These are phyloP conservation scores for Drosophila willistoni DNA, from an alignment of 1,140 invertebrate species.

Conservation along the genomic window DNA sequence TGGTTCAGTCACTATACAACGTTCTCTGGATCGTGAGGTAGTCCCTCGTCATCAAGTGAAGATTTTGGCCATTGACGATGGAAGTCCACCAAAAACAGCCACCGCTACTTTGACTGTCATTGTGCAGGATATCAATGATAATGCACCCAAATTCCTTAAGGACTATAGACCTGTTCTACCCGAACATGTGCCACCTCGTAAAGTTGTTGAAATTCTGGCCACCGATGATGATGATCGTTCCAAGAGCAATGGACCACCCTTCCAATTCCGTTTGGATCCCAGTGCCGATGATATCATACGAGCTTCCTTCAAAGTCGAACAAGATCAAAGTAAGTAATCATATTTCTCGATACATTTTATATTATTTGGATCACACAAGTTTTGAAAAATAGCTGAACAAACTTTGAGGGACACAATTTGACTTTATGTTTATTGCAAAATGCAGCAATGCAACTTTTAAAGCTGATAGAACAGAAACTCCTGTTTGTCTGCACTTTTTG, in stretches of 20 bases:
- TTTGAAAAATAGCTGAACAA: background rate
- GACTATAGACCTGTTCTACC: conserved; percentile 96
- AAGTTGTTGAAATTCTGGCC: conserved; percentile 96
- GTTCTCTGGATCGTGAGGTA: conserved; percentile 94
- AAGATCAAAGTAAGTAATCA: conserved; percentile 92
- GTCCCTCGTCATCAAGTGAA: conserved; percentile 96
- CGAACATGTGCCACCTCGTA: conserved; percentile 94
- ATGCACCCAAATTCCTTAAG: conserved; percentile 94
- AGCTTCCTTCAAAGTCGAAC: conserved; percentile 96
- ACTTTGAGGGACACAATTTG: background rate
- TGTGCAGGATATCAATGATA: conserved; percentile 98
- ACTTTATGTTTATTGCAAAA: background rate
- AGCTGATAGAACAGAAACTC: background rate
- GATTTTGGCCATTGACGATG: conserved; percentile 97
- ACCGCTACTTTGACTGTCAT: conserved; percentile 97
- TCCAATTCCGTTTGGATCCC: conserved; percentile 95
- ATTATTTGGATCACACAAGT: no score
- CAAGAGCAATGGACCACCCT: conserved; percentile 97
- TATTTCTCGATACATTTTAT: background rate
- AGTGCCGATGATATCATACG: conserved; percentile 96
- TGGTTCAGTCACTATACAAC: conserved; percentile 95
- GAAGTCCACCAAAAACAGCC: conserved; percentile 96
- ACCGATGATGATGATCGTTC: conserved; percentile 97
- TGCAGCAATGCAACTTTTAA: background rate
- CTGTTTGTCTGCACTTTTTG: background rate